Base-by-base conservation (phyloP, 1,140 invertebrate species). In the Drosophila bifasciata region DNA sequence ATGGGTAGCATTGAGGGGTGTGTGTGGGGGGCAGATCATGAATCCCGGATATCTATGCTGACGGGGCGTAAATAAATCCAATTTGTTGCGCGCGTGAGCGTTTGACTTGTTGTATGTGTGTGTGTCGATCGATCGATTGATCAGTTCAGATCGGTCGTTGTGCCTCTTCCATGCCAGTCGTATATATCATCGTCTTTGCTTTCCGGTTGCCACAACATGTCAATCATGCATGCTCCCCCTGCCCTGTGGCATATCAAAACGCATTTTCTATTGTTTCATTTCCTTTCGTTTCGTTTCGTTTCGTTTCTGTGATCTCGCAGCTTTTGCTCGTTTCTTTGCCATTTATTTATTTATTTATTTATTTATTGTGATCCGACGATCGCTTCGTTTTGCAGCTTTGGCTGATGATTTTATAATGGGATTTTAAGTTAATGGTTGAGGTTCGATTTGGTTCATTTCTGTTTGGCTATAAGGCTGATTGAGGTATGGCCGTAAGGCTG, bases 51-150 rank as follows among this genome's bases (percentile, higher is more conserved):
- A n/a, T n/a, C 39, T 21, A 16, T 68, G 60, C 70, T 79, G 76
- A 80, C 71, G 64, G 60, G 57, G 77, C 76, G 71, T 80, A 78
- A 78, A 75, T 83, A 83, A 70, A 83, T 77, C 74, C 79, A 83
- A 83, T 83, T 83, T 74, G 79, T 78, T 64, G 61, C 79, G 79
- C 79, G 79, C 79, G 79, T 81, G 79, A 81, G 72, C 72, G 72
- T 76, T 76, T 69, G 55, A 61, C 76, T 74, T 64, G 53, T 43
- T 50, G 51, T 57, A 50, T 32, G 9, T n/a, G 13, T n/a, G 17
- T 45, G 28, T 21, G 4, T 21, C 16, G 23, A 25, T 25, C 23
- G 23, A 25, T 25, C 23, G 3, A 36, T 36, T 11, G 32, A 32
- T 8, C 49, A 19, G 13, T 52, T 66, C 49, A 19, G 13, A 52